Evolutionary conservation across 2,113 vertebrate species (phyloP).

Genomic region (Sinocyclocheilus rhinocerous): DNA sequence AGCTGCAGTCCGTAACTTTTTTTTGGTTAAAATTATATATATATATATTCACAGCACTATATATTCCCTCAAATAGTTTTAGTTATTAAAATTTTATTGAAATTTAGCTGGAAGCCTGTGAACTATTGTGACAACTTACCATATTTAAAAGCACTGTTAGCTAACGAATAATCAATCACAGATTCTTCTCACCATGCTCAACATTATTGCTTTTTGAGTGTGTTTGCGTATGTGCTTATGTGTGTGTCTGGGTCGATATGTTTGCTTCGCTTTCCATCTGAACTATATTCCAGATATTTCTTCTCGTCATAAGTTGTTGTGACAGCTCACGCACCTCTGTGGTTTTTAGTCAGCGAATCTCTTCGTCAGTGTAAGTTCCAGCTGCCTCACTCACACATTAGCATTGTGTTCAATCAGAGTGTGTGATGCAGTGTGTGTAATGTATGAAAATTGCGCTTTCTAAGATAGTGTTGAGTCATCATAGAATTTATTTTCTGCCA

Average conservation of each 20-base stretch:
- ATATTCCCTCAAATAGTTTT: too few species aligned
- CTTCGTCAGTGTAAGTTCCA: too few species aligned
- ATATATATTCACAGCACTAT: too few species aligned
- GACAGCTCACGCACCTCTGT: conserved; percentile 13
- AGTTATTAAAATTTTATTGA: too few species aligned
- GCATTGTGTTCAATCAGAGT: conserved; percentile 5
- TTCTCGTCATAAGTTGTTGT: conserved; percentile 21
- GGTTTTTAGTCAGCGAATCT: conserved; percentile 12
- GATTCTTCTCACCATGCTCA: not conserved
- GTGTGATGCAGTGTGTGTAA: not conserved
- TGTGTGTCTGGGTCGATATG: not conserved
- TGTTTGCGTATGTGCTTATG: conserved; percentile 17
- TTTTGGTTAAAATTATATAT: too few species aligned
- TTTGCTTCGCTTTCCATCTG: not conserved
- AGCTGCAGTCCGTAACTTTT: too few species aligned
- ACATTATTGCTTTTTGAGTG: conserved; percentile 13
- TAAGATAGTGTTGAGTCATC: conserved; percentile 32
- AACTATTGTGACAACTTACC: not conserved
- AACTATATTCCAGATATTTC: not conserved
- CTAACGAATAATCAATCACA: conserved; percentile 33
- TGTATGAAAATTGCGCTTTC: not conserved
- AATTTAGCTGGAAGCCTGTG: not conserved
- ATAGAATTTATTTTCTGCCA: conserved; percentile 21
- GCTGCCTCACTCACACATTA: not conserved
- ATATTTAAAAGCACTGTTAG: too few species aligned